Evolutionary conservation across 2,797 vertebrate genomes (phyloP), one percentile per base, ranked within the genome.

Genomic region (Notolepis coatsorum): DNA sequence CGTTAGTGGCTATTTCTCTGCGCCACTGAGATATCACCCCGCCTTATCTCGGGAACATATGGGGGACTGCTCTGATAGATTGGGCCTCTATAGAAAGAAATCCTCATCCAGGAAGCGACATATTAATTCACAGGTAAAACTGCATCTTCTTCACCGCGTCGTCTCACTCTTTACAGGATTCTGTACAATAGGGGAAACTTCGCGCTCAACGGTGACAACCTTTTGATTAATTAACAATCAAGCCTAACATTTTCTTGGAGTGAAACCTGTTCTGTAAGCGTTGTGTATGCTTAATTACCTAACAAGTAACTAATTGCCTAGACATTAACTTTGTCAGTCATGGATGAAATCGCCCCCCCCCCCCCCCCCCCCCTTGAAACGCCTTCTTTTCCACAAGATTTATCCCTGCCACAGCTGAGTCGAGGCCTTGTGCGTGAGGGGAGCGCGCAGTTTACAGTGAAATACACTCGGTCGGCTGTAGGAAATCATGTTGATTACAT

Each of bases 31-130:
- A 77, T 81, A 80, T 82, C 64, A 73, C 65, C 71, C 4, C 0
- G 65, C 61, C 73, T 87, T 88, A 87, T 88, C 79, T 67, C 3
- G 45, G 45, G 54, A 82, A 80, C 77, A 73, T 73, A 75, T 65
- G 75, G 76, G 67, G 47, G 12, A 48, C 21, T 31, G 57, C 73
- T 78, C 56, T 82, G 73, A 80, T 71, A 73, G 79, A 87, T 81
- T 62, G 73, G 54, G 62, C 59, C 60, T 81, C 64, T 31, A 66
- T 68, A 51, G 65, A 55, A 62, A 63, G 57, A 68, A 68, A 75
- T 82, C 75, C 81, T 80, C 78, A 81, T 79, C 77, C 76, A 75
- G 62, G 30, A 45, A 65, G 61, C 53, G 73, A 83, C 28, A 33
- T 31, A 77, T 72, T 70, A 82, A 83, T 84, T 49, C 71, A 20